phyloP scores from a whole-genome alignment of 2,888 invertebrate genomes.

The Scaptomyza caliginosa region DNA sequence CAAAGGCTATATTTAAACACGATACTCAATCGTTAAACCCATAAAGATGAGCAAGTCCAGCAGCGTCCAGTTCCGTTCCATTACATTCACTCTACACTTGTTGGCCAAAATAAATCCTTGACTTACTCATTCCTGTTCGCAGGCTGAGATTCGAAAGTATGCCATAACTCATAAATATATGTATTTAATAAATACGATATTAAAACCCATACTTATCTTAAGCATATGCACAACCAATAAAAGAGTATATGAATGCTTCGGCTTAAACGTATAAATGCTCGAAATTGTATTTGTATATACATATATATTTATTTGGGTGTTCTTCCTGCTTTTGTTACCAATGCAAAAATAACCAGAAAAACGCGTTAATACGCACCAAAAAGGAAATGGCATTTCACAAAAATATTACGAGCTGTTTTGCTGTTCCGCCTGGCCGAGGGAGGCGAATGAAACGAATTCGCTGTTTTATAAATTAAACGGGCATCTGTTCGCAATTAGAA shows the following conservation, averaged over 20 bases:
- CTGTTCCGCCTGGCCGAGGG: not conserved
- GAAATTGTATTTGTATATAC: no score
- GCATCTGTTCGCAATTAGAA: slow-evolving; percentile 67
- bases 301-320: slow-evolving; percentile 21
- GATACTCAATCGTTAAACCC: slow-evolving; percentile 9
- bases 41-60: slow-evolving; percentile 3
- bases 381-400: slow-evolving; percentile 41
- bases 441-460: not conserved
- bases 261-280: not conserved
- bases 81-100: not conserved
- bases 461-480: slow-evolving; percentile 53
- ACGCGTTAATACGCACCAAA: slow-evolving; percentile 58
- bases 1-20: slow-evolving; percentile 41
- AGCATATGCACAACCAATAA: not conserved
- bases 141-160: not conserved
- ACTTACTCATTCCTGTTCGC: not conserved
- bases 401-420: slow-evolving; percentile 21
- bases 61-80: not conserved
- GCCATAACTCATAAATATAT: slow-evolving; percentile 1
- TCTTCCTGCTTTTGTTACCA: slow-evolving; percentile 60
- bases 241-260: slow-evolving; percentile 26
- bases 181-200: slow-evolving; percentile 4
- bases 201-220: not conserved
- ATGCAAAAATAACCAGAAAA: slow-evolving; percentile 61
- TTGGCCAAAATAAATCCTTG: not conserved